Base-by-base conservation (phyloP, 2,888 invertebrate species). In the Prenolepis imparis region DNA sequence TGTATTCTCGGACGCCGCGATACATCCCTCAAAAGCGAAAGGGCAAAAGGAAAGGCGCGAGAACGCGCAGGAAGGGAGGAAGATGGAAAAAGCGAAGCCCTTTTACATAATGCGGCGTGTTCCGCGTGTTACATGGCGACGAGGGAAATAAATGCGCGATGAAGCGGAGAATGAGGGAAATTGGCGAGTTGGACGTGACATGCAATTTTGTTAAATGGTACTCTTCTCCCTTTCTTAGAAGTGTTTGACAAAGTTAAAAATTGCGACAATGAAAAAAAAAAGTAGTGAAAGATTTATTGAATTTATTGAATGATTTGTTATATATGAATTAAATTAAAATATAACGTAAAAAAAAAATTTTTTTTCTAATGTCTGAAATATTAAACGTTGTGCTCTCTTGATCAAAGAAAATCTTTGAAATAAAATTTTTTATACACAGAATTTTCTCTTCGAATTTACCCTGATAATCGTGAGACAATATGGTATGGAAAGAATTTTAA, bases 21-120 rank as follows among this genome's bases (percentile, higher is more conserved):
- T 67, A 41, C 78, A 64, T 78, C 70, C 72, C 78, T 88, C 83
- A 85, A 82, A 83, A 89, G 87, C 87, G 84, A 81, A 87, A 83
- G 66, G 86, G 61, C 55, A 84, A 86, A 86, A 86, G 55, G 73
- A 82, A 78, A 41, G 64, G 70, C 21, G 39, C 24, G 24, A 81
- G 48, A 52, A 74, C 28, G 70, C 39, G 48, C 59, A 64, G 24
- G 36, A 18, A 21, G 39, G 32, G 32, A 67, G 59, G 21, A 36
- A 44, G 52, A 48, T 21, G 44, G 55, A 48, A 52, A 63, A 48
- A 41, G 32, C n/a, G 41, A 21, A 12, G 36, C 32, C 72, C 73
- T 39, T 80, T 80, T 73, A 72, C 78, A 80, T 80, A 80, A 80
- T 72, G 59, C 73, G 78, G 55, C 73, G 24, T 80, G 72, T 80